A percentile compares a stretch with the other conserved stretches of the same genome.
Conservation (phyloP, 2,113 vertebrate genomes). For the Aix galericulata region DNA sequence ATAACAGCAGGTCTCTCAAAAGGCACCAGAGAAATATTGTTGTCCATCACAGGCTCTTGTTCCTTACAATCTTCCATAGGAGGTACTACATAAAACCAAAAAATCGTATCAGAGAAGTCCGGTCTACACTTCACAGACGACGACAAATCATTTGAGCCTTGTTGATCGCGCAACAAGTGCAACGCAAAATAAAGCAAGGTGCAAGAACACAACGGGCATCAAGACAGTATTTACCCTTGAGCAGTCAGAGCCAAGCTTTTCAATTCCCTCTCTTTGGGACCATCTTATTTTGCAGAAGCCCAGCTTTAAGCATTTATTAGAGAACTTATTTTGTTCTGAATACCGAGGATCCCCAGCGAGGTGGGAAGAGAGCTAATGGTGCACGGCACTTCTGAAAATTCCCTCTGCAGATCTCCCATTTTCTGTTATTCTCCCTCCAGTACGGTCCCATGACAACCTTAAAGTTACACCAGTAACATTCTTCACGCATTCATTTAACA, state of each 20-base stretch:
- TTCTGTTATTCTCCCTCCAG: background rate
- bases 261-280: background rate
- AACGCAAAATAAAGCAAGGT: background rate
- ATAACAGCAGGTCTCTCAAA: conserved; percentile 97
- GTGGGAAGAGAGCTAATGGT: background rate
- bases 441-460: background rate
- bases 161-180: background rate
- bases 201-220: background rate
- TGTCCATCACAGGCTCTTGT: conserved; percentile 87
- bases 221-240: background rate
- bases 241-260: background rate
- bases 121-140: conserved; percentile 45
- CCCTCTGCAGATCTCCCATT: background rate
- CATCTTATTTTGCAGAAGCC: background rate
- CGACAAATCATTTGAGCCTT: conserved; percentile 8
- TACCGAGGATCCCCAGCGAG: background rate
- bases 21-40: conserved; percentile 85
- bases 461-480: no score
- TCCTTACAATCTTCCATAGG: conserved; percentile 90
- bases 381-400: background rate
- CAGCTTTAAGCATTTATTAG: background rate
- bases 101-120: conserved; percentile 71
- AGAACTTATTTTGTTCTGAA: background rate
- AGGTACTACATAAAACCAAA: conserved; percentile 80
- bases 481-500: background rate